Base-by-base conservation (phyloP, 2,888 invertebrate genomes). In the Ectemnius continuus region DNA sequence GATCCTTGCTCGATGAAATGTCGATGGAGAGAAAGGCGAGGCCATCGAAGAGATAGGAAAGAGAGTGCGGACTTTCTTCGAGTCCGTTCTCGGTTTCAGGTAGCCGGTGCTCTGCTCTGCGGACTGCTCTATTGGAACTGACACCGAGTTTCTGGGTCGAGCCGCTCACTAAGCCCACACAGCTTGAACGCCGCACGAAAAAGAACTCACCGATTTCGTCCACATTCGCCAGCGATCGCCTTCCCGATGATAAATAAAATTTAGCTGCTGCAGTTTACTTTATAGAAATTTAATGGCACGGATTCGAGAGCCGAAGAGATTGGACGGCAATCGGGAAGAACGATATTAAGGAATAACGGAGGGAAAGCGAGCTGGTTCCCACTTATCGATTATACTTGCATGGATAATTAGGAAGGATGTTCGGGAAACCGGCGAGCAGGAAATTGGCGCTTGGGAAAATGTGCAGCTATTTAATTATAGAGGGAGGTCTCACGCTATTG, bases 161-260 rank as follows among this genome's bases (percentile, higher is more conserved):
- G 65, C 84, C 85, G 85, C 86, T 87, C 85, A 85, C 86, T 84
- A 83, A 52, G 80, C 81, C 82, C 82, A 79, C 76, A 78, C 81
- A 75, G 73, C 73, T 36, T 52, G 58, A 11, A 1, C 36, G 36
- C 36, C 36, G 36, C 36, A 36, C 36, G 36, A 36, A 36, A 36
- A 36, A 36, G 52, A 52, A 14, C 52, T 4, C 52, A 4, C 5
- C 2, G 52, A 52, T 52, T 52, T 67, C 56, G 59, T 58, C 57
- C 70, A 76, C 73, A 76, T 63, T 76, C 56, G 60, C 70, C 71
- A 20, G 66, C 70, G 60, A 61, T 36, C 71, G 70, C 67, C 70
- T 73, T 75, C 67, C 57, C 61, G 62, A 73, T 13, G 52, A 52
- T 16, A 52, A 16, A 52, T 52, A 14, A 52, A 16, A 14, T 52